Evolutionary conservation across 2,888 invertebrate genomes (phyloP).

Genomic region (Phengaris alcon): DNA sequence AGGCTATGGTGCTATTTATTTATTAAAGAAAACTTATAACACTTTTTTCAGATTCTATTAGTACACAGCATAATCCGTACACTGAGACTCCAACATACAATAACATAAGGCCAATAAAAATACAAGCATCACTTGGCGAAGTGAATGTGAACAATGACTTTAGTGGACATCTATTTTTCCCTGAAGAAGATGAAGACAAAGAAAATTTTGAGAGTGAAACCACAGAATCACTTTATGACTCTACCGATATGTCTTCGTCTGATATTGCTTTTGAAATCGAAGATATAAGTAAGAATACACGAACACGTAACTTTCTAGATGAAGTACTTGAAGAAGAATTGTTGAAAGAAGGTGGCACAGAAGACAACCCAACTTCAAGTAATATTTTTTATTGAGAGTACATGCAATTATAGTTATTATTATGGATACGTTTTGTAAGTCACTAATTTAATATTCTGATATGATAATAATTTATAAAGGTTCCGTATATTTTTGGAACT

Average conservation of each 20-base stretch:
- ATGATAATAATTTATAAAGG: background rate
- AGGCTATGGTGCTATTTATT: too few relatives aligned
- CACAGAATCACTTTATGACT: constrained; percentile 60
- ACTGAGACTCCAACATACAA: constrained; percentile 41
- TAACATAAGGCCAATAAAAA: constrained; percentile 55
- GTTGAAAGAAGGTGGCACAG: constrained; percentile 47
- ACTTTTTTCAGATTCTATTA: constrained; percentile 51
- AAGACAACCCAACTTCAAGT: constrained; percentile 30
- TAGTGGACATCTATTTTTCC: constrained; percentile 71
- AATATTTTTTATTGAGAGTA: constrained; percentile 15
- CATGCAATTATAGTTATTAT: constrained; percentile 5
- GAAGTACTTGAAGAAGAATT: constrained; percentile 66
- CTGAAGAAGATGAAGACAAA: constrained; percentile 62
- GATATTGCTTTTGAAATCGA: constrained; percentile 64
- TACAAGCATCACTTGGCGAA: constrained; percentile 63
- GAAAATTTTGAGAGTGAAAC: constrained; percentile 46
- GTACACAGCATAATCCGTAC: constrained; percentile 42
- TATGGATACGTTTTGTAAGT: too few relatives aligned
- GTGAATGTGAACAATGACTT: constrained; percentile 56
- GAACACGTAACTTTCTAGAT: constrained; percentile 64
- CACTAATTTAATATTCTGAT: too few relatives aligned
- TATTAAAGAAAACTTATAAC: background rate
- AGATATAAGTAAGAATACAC: constrained; percentile 47
- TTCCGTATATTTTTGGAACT: background rate
- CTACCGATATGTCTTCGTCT: constrained; percentile 49